These are phyloP conservation scores for Halictus rubicundus DNA, from an alignment of 1,140 invertebrate species.

Conservation along the genomic window DNA sequence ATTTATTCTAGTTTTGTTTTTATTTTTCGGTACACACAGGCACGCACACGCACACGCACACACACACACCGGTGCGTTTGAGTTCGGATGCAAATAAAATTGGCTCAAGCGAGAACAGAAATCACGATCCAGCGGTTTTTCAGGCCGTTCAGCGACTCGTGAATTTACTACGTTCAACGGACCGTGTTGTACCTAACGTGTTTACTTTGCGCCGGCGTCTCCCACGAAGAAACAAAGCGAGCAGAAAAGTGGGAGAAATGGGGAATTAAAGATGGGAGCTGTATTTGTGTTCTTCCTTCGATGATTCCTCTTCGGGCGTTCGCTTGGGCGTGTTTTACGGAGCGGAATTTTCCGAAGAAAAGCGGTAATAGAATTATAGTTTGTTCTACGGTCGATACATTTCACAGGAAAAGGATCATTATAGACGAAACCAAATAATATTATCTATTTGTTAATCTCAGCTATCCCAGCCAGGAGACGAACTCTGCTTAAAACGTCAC, in stretches of 20 bases:
- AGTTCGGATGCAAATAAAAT: background rate
- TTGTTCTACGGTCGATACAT: no score
- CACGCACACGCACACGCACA: no score
- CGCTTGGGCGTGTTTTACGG: background rate
- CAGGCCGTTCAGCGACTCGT: background rate
- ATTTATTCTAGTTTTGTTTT: background rate
- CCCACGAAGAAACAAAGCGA: constrained; percentile 7
- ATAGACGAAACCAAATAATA: no score
- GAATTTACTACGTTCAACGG: background rate
- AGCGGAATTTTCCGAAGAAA: constrained; percentile 21
- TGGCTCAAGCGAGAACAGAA: background rate
- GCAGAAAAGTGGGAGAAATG: constrained; percentile 1
- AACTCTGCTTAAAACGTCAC: no score
- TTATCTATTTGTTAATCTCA: no score
- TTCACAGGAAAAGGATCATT: no score
- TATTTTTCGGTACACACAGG: background rate
- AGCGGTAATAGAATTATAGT: background rate
- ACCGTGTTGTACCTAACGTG: background rate
- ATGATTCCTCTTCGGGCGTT: background rate
- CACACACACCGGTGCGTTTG: background rate
- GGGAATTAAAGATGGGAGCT: background rate
- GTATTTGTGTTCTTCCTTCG: background rate
- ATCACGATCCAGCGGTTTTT: background rate
- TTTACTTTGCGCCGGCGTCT: constrained; percentile 6
- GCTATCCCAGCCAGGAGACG: no score